These are phyloP conservation scores for Bergia puertoricense DNA, from an alignment of 92 coral and sea anemone species.

Conservation along the genomic window DNA sequence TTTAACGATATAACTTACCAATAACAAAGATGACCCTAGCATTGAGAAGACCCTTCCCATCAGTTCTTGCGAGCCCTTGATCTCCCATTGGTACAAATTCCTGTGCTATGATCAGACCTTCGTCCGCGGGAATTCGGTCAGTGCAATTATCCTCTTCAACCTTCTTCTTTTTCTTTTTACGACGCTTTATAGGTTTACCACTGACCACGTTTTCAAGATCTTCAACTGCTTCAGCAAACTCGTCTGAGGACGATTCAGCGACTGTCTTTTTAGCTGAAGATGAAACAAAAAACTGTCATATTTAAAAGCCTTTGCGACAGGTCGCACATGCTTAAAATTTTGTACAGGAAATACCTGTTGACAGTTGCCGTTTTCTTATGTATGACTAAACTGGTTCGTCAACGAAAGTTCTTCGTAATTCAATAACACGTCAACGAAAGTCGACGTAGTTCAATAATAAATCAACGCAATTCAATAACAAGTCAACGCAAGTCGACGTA, in stretches of 20 bases:
- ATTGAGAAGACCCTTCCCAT: slow-evolving; percentile 82
- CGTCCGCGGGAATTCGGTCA: slow-evolving; percentile 65
- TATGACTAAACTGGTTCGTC: too few species aligned
- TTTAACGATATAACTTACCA: slow-evolving; percentile 55
- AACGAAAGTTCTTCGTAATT: too few species aligned
- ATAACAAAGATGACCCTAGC: slow-evolving; percentile 93
- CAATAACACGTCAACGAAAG: too few species aligned
- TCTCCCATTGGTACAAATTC: slow-evolving; percentile 83
- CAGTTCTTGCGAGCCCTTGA: slow-evolving; percentile 68
- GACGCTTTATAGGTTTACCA: slow-evolving; percentile 68
- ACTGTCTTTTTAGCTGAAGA: slow-evolving; percentile 46
- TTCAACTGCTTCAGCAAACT: slow-evolving; percentile 78
- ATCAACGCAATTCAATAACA: too few species aligned
- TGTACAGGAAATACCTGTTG: too few species aligned
- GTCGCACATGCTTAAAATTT: background rate
- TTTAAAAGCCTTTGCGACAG: background rate
- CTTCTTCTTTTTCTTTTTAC: slow-evolving; percentile 70
- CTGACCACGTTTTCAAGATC: slow-evolving; percentile 79
- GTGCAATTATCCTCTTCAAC: slow-evolving; percentile 49
- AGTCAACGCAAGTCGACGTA: too few species aligned
- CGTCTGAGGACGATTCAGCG: slow-evolving; percentile 70
- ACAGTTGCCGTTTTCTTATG: too few species aligned
- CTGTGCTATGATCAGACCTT: slow-evolving; percentile 72
- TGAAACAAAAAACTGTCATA: background rate
- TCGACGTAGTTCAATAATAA: too few species aligned